phyloP scores from a whole-genome alignment of 2,113 vertebrate species.

The Vimba vimba region DNA sequence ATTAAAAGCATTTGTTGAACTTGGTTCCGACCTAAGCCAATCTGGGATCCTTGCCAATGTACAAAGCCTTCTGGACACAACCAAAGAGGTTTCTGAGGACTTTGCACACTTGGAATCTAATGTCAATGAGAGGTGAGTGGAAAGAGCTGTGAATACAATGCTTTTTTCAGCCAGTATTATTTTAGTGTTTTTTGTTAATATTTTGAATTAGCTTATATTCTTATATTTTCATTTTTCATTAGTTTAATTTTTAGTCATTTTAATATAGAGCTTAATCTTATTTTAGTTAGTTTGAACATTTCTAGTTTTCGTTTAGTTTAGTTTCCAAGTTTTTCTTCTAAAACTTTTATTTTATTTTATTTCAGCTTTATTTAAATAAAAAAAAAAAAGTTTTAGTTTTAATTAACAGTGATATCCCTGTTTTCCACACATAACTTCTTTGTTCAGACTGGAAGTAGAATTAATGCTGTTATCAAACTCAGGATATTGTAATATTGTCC shows the following conservation, averaged over 20 bases:
- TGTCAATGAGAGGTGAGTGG: constrained; percentile 83
- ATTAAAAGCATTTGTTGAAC: constrained; percentile 80
- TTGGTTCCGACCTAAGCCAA: constrained; percentile 82
- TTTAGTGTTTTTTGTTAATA: not conserved
- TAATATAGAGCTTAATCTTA: no score
- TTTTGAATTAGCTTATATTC: not conserved
- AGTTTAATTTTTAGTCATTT: not conserved
- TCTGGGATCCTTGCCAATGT: constrained; percentile 72
- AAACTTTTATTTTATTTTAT: not conserved
- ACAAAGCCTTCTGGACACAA: constrained; percentile 79
- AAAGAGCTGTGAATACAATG: not conserved
- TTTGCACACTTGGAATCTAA: constrained; percentile 84
- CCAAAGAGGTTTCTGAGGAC: constrained; percentile 82
- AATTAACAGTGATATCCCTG: not conserved
- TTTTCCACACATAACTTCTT: not conserved
- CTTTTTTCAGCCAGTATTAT: no score
- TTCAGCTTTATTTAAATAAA: not conserved
- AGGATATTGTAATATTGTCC: not conserved
- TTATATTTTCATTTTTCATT: not conserved
- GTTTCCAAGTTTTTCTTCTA: not conserved
- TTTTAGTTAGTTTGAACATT: not conserved
- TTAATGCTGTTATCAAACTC: not conserved
- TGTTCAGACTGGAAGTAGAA: not conserved
- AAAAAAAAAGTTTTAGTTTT: not conserved
- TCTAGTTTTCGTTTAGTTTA: not conserved